Evolutionary conservation across 2,113 vertebrate species (phyloP).

Genomic region (Otus sunia): DNA sequence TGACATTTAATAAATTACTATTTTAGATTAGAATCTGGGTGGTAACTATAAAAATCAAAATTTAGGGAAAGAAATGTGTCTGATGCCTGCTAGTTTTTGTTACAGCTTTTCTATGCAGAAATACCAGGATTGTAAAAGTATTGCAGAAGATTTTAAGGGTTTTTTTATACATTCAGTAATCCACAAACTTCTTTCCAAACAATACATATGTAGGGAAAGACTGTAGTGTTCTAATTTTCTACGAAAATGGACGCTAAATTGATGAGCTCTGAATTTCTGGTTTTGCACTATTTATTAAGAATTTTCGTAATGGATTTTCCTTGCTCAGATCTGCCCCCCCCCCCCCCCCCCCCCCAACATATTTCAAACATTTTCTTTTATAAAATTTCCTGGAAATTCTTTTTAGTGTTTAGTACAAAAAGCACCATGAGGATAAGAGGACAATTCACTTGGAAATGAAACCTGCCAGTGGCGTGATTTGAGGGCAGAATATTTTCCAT

Average conservation of each 20-base stretch:
- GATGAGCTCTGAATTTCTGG: neutral
- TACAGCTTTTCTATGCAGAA: neutral
- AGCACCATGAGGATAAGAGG: neutral
- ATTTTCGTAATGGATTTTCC: neutral
- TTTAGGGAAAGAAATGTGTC: neutral
- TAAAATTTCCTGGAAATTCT: neutral
- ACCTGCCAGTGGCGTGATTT: neutral
- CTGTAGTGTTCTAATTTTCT: neutral
- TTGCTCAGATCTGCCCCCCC: neutral
- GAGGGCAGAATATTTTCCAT: neutral
- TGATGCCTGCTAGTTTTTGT: neutral
- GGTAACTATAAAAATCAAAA: neutral
- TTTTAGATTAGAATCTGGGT: neutral
- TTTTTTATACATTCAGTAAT: neutral
- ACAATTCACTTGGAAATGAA: neutral
- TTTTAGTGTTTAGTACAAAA: neutral
- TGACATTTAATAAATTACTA: neutral
- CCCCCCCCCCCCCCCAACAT: neutral
- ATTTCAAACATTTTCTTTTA: neutral
- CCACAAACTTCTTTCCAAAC: neutral
- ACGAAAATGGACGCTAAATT: neutral
- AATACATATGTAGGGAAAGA: neutral
- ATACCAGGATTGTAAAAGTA: neutral
- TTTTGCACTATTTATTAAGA: neutral
- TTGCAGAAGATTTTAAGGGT: neutral